Base-by-base conservation (phyloP, 2,113 vertebrate genomes). In the Silurus asotus region DNA sequence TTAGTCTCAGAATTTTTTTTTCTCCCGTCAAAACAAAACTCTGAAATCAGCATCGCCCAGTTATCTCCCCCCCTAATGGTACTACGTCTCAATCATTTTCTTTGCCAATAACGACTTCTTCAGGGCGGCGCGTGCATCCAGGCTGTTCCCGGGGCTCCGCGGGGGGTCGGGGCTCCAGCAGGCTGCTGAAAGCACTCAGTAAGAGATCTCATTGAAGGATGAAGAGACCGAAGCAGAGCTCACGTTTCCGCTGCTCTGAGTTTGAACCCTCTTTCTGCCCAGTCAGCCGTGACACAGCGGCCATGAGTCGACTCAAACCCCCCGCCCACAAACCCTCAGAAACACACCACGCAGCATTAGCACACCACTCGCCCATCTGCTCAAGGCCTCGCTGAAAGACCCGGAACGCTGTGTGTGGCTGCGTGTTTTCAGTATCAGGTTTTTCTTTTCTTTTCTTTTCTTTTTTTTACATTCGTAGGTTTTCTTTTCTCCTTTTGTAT, bases 311-410 rank as follows among this genome's bases (percentile, higher is more conserved):
- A 83, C 78, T 72, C 61, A 62, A 74, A 58, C 19, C 70, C 78
- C 19, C 37, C 37, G 37, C 37, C 37, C 37, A 37, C 37, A 37
- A 37, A 37, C 37, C 75, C 15, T 25, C 59, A 20, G 2, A 11
- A 48, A 9, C 79, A 70, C 64, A 15, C 59, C 78, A 56, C 69
- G 51, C 80, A 67, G 59, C 0, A 45, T 62, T 28, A 4, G 53
- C 61, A 81, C 78, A 51, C 20, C 64, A 49, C 48, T 19, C 88
- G 83, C 74, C 86, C 89, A 76, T 91, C 85, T 90, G 91, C 81
- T 89, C 88, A 86, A 87, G 89, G 91, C 28, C 53, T n/a, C 2
- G 10, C 72, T 7, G 48, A 25, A 53, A 53, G 49, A 53, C 48
- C 10, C 9, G 2, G 49, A 3, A 11, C 72, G 14, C 72, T n/a